These are phyloP conservation scores for Arctopsyche grandis DNA, from an alignment of 1,140 invertebrate species.

Conservation along the genomic window DNA sequence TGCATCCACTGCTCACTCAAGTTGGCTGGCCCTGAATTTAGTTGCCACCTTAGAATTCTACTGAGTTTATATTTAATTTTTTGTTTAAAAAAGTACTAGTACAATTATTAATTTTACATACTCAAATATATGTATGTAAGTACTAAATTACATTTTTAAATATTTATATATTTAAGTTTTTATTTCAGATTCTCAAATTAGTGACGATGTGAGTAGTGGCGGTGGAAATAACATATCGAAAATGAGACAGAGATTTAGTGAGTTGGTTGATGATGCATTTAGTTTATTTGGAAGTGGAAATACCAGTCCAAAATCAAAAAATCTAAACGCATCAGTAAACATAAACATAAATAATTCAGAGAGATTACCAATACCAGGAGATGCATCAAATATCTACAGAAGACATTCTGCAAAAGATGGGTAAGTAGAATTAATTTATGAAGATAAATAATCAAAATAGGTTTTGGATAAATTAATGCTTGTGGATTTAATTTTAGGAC, in stretches of 20 bases:
- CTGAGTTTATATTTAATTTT: no score
- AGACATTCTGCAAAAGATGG: slow-evolving; percentile 51
- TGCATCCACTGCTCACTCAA: no score
- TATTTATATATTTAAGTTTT: neutral
- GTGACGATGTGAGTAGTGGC: slow-evolving; percentile 8
- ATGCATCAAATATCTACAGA: slow-evolving; percentile 14
- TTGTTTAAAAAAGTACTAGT: no score
- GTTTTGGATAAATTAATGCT: neutral
- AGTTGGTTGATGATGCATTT: slow-evolving; percentile 63
- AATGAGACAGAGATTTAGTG: slow-evolving; percentile 64
- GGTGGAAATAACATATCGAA: slow-evolving; percentile 56
- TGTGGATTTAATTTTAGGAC: neutral
- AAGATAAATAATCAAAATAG: slow-evolving; percentile 3
- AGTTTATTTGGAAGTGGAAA: slow-evolving; percentile 61
- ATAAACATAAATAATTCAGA: slow-evolving; percentile 9
- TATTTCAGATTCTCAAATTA: slow-evolving; percentile 27
- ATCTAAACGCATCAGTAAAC: slow-evolving; percentile 48
- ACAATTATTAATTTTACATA: no score
- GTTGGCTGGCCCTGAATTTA: no score
- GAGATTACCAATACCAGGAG: neutral
- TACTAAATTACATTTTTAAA: no score
- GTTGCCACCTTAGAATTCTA: no score
- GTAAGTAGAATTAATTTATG: slow-evolving; percentile 27
- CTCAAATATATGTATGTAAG: no score
- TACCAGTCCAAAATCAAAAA: slow-evolving; percentile 57